phyloP scores from a whole-genome alignment of 2,797 vertebrate genomes.

The Hylomyscus alleni region DNA sequence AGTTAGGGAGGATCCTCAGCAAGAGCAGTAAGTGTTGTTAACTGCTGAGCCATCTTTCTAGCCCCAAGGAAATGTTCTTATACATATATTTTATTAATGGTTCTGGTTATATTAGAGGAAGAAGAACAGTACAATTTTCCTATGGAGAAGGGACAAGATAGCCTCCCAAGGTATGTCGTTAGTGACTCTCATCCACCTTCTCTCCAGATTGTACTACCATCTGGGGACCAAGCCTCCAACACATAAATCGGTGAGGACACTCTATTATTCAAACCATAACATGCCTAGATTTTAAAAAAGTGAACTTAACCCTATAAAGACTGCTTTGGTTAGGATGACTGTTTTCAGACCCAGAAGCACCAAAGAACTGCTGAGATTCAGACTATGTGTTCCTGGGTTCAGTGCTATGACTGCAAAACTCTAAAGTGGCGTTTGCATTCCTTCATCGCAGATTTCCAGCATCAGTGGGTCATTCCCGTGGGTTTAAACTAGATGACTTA shows the following conservation, averaged over 20 bases:
- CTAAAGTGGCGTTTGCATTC: not conserved
- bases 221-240: not conserved
- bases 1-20: not conserved
- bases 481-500: conserved; percentile 11
- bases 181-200: no score
- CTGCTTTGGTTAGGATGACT: not conserved
- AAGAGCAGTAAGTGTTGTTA: not conserved
- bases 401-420: not conserved
- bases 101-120: conserved; percentile 16
- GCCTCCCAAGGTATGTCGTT: no score
- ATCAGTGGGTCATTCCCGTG: conserved; percentile 5
- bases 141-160: conserved; percentile 76
- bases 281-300: conserved; percentile 1
- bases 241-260: not conserved
- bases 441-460: not conserved
- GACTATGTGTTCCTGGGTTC: not conserved
- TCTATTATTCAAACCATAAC: not conserved
- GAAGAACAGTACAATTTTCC: conserved; percentile 87
- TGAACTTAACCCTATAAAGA: not conserved
- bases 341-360: not conserved
- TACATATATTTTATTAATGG: not conserved
- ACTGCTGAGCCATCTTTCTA: not conserved
- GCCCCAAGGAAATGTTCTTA: conserved; percentile 47
- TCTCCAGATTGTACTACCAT: no score
- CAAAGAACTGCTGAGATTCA: not conserved